A percentile compares a stretch with the other conserved stretches of the same genome.
phyloP scores from a whole-genome alignment of 1,140 invertebrate genomes.

The Elysia chlorotica region DNA sequence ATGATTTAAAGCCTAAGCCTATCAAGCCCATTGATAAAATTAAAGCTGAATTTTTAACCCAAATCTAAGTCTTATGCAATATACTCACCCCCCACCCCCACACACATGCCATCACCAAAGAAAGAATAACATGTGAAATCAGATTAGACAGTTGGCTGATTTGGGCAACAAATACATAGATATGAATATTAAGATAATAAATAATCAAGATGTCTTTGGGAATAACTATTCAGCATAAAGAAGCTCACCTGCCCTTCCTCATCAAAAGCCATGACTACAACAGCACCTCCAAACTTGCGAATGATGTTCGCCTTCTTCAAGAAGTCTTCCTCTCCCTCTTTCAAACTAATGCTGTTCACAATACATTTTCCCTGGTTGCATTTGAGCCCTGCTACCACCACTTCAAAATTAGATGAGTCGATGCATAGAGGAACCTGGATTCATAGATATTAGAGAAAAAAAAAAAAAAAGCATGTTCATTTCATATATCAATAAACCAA shows the following conservation, averaged over 20 bases:
- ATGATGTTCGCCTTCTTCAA: conserved; percentile 63
- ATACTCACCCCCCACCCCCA: too few relatives aligned
- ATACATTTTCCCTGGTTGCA: conserved; percentile 70
- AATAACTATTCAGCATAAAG: too few relatives aligned
- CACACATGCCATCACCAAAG: too few relatives aligned
- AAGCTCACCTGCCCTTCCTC: conserved; percentile 67
- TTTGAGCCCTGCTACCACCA: conserved; percentile 69
- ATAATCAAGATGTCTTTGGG: too few relatives aligned
- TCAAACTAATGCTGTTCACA: conserved; percentile 70
- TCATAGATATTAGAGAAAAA: not conserved
- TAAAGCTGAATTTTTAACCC: too few relatives aligned
- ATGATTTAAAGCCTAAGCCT: too few relatives aligned
- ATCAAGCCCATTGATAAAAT: too few relatives aligned
- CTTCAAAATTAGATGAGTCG: conserved; percentile 69
- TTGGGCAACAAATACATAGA: too few relatives aligned
- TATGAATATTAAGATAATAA: too few relatives aligned
- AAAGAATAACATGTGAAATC: too few relatives aligned
- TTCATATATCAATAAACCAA: not conserved
- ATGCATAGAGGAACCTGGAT: conserved; percentile 68
- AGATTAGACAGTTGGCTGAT: too few relatives aligned
- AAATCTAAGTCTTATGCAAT: too few relatives aligned
- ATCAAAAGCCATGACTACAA: conserved; percentile 66
- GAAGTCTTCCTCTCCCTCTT: conserved; percentile 69
- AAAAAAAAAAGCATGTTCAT: not conserved
- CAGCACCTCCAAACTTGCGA: conserved; percentile 69